Percentiles rank a stretch among this genome's conserved stretches.
Conservation (phyloP, 2,797 vertebrate genomes). For the Hydrolagus colliei region DNA sequence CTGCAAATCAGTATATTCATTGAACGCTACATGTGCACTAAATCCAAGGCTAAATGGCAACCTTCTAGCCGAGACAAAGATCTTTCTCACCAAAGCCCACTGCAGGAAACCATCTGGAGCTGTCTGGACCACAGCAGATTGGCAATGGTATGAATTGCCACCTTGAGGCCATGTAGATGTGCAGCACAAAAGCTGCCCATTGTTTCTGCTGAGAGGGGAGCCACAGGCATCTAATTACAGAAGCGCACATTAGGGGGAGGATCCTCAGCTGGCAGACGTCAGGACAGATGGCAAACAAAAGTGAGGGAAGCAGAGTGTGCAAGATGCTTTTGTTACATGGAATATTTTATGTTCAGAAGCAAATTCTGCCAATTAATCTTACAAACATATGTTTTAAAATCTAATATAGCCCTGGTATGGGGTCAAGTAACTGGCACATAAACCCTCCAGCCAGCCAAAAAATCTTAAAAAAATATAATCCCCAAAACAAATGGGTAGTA, state of each 20-base stretch:
- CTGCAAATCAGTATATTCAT: slow-evolving; percentile 22
- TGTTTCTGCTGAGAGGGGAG: slow-evolving; percentile 40
- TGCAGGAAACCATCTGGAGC: slow-evolving; percentile 52
- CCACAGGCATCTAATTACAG: slow-evolving; percentile 37
- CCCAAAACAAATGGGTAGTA: not conserved
- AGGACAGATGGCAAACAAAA: slow-evolving; percentile 58
- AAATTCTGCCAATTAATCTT: slow-evolving; percentile 12
- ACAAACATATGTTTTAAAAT: slow-evolving; percentile 18
- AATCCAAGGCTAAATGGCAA: slow-evolving; percentile 15
- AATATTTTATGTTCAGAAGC: slow-evolving; percentile 3
- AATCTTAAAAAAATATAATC: no score
- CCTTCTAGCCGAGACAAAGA: slow-evolving; percentile 15
- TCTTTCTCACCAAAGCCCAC: slow-evolving; percentile 28
- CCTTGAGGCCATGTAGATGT: slow-evolving; percentile 38
- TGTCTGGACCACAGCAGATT: slow-evolving; percentile 44
- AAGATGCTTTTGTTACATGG: not conserved
- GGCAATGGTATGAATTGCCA: slow-evolving; percentile 37
- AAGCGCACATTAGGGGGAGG: slow-evolving; percentile 39
- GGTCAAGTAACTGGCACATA: not conserved
- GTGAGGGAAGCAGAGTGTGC: slow-evolving; percentile 39
- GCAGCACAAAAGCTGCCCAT: slow-evolving; percentile 44
- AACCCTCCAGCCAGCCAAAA: no score
- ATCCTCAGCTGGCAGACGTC: slow-evolving; percentile 43
- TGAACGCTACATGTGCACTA: not conserved
- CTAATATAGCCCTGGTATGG: not conserved